Base-by-base conservation (phyloP, 2,797 vertebrate genomes). In the Notamacropus eugenii region DNA sequence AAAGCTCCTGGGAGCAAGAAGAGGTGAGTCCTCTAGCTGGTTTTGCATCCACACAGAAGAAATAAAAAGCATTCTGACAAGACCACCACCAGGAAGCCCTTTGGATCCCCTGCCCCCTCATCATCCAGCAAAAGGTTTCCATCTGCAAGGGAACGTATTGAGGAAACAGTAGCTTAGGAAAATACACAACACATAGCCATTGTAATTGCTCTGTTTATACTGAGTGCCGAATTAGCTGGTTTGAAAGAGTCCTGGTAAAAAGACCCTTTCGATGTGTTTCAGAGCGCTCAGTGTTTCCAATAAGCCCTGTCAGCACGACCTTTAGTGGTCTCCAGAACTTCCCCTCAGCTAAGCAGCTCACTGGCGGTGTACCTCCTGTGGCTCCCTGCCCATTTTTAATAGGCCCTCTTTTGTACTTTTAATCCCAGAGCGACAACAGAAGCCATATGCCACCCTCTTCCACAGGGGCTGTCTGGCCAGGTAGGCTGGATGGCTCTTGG, bases 101-200 rank as follows among this genome's bases (percentile, higher is more conserved):
- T 94, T 95, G 82, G 96, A 92, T 93, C 91, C 91, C 74, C 67
- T 96, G 93, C 55, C 62, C 57, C 82, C 34, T 97, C 96, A 94
- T 91, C 90, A 94, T 50, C 58, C 95, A 95, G 54, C 67, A 46
- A 97, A 96, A 97, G 59, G 93, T 95, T 98, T 98, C 97, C 97
- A 97, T 97, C 58, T 97, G 95, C 24, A 93, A 97, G 54, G 87
- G 31, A 93, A 97, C 94, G 55, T 92, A 96, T 96, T 95, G 95
- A 95, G 95, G 95, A 97, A 97, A 96, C 94, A 96, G 97, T 96
- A 96, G 97, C 97, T 96, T 97, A 98, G 94, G 93, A 97, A 97
- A 98, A 98, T 95, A 97, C 82, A 97, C 94, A 97, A 96, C 62
- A 93, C 93, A 92, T 55, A 97, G 58, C 94, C 96, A 67, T 92